Base-by-base conservation (phyloP, 2,113 vertebrate species). In the Onychostoma macrolepis region DNA sequence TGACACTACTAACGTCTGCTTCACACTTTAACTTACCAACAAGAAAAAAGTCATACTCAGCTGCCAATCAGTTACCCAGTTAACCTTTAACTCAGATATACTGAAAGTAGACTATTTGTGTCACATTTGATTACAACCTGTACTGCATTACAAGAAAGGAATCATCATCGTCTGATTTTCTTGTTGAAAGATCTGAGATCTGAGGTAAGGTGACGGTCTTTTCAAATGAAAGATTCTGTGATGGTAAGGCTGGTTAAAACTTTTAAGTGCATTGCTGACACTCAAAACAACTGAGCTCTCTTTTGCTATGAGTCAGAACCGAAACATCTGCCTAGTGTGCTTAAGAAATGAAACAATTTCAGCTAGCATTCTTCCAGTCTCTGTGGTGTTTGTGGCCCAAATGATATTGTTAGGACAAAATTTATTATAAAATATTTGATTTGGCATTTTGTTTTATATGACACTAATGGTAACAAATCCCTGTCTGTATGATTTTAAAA, bases 241-340 rank as follows among this genome's bases (percentile, higher is more conserved):
- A 36, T 30, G 10, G 28, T 36, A 56, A 38, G 53, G 38, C 33
- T 26, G 33, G 53, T 24, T 26, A 65, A 65, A 81, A 65, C 24
- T 2, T 36, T 56, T 4, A 58, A 13, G 77, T 36, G 30, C 12
- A 17, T 38, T 38, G 53, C 19, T 1, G 19, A 58, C 33, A 61
- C 33, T 80, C 38, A 65, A 65, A 81, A 65, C 36, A 65, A 8
- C 4, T 1, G 36, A 5, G 11, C 3, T 38, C 50, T 61, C 2
- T 80, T 80, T 80, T 26, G 38, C 58, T 82, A 65, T 82, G 80
- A 65, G n/a, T 82, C 58, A 45, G 67, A 45, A 30, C 58, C 21
- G 80, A 82, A 82, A 82, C 80, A 45, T 45, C 24, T 41, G 6
- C 4, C 4, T 45, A 17, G 4, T 30, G 4, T 82, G 38, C 33